phyloP scores from a whole-genome alignment of 1,140 invertebrate genomes.

The Zaprionus tsacasi region DNA sequence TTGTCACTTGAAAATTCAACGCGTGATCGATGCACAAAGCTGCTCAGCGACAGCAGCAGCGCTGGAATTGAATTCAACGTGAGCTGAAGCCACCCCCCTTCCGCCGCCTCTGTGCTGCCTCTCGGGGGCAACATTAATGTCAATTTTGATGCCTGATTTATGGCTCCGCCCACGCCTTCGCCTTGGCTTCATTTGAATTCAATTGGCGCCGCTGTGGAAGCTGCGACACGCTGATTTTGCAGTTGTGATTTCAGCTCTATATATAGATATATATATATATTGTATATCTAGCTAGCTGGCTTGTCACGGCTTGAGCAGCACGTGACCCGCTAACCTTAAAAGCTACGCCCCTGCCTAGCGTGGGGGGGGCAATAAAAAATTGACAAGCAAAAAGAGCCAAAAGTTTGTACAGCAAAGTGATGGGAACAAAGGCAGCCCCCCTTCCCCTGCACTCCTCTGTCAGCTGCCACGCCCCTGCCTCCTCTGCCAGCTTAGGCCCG shows the following conservation, averaged over 20 bases:
- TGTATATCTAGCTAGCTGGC: conserved; percentile 15
- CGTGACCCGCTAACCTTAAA: conserved; percentile 78
- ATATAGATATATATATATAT: conserved; percentile 14
- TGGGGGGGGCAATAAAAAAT: conserved; percentile 71
- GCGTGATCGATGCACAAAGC: conserved; percentile 69
- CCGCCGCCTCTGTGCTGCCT: conserved; percentile 1
- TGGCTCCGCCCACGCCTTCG: conserved; percentile 63
- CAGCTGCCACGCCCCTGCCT: too few species aligned
- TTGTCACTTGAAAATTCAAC: conserved; percentile 75
- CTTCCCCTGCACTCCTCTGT: neutral
- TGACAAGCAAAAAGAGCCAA: conserved; percentile 59
- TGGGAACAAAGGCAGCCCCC: neutral
- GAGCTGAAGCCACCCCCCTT: neutral
- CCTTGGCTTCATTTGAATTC: conserved; percentile 76
- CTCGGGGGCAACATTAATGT: conserved; percentile 74
- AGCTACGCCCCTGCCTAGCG: conserved; percentile 13
- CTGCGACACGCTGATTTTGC: conserved; percentile 53
- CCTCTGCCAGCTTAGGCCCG: neutral
- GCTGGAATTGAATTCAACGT: conserved; percentile 60
- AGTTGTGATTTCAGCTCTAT: conserved; percentile 20
- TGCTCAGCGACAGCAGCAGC: neutral
- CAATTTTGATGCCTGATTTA: conserved; percentile 81
- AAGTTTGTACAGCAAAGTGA: conserved; percentile 12
- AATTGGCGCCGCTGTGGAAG: conserved; percentile 59
- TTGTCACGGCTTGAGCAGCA: conserved; percentile 57